Percentiles rank a stretch among this genome's conserved stretches.
phyloP scores from a whole-genome alignment of 2,888 invertebrate species.

The Byasa hedistus region DNA sequence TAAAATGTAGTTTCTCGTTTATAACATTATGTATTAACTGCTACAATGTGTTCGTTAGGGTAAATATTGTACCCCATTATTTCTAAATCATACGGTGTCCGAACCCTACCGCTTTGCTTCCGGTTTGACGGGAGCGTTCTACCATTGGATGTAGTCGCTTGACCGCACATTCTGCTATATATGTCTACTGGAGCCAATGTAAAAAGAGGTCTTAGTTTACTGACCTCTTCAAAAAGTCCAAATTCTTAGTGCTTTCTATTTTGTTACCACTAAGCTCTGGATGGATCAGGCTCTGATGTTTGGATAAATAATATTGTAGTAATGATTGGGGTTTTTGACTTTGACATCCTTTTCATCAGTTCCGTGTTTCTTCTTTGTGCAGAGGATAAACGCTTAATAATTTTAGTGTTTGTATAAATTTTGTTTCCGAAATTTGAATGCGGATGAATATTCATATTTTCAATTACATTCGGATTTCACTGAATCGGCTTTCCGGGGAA shows the following conservation, averaged over 20 bases:
- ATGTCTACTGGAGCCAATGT: conserved; percentile 3
- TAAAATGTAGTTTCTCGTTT: background rate
- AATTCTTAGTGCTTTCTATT: too few relatives aligned
- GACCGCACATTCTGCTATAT: conserved; percentile 31
- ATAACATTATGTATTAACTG: background rate
- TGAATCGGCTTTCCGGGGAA: background rate
- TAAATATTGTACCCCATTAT: conserved; percentile 4
- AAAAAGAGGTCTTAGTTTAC: background rate
- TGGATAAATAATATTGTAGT: too few relatives aligned
- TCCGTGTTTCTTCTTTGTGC: too few relatives aligned
- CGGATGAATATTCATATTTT: too few relatives aligned
- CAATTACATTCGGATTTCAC: background rate
- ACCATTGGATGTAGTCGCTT: conserved; percentile 26
- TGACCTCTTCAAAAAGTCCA: too few relatives aligned
- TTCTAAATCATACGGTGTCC: conserved; percentile 4
- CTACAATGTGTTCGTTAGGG: background rate
- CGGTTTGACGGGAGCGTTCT: conserved; percentile 1
- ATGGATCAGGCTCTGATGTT: too few relatives aligned
- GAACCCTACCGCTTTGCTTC: conserved; percentile 13
- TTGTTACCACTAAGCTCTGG: too few relatives aligned
- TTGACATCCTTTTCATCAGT: too few relatives aligned
- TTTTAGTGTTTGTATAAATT: too few relatives aligned
- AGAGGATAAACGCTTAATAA: too few relatives aligned
- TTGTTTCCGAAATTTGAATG: too few relatives aligned
- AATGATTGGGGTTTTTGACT: too few relatives aligned